Percentiles rank a stretch among this genome's conserved stretches.
Conservation (phyloP, 1,140 invertebrate genomes). For the Penaeus vannamei region DNA sequence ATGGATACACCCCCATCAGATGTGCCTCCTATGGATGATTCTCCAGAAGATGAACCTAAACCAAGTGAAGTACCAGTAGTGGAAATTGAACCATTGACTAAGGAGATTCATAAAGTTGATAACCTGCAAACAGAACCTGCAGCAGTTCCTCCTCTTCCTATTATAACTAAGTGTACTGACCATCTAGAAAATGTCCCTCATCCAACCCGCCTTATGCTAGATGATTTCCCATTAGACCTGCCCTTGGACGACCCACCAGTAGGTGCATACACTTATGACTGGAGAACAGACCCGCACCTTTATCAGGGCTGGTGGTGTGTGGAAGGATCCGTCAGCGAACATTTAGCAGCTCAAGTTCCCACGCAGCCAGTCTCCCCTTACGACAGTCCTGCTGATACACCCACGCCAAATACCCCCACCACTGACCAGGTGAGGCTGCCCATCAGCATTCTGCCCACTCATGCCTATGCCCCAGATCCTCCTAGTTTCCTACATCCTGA, state of each 20-base stretch:
- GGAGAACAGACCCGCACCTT: constrained; percentile 62
- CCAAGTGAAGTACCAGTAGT: too few relatives aligned
- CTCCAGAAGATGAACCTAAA: not conserved
- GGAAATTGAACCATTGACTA: too few relatives aligned
- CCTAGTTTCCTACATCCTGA: constrained; percentile 43
- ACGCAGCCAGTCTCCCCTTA: constrained; percentile 66
- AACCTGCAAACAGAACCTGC: constrained; percentile 17
- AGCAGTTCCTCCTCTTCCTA: not conserved
- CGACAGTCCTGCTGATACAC: constrained; percentile 64
- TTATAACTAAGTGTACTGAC: constrained; percentile 1
- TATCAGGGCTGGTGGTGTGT: constrained; percentile 66
- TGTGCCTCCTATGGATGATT: constrained; percentile 38
- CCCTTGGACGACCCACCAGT: constrained; percentile 42
- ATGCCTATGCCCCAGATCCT: constrained; percentile 44
- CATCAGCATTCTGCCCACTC: constrained; percentile 34
- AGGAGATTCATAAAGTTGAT: too few relatives aligned
- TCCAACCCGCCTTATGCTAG: constrained; percentile 42
- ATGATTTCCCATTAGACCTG: constrained; percentile 22
- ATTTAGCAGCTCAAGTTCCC: constrained; percentile 65
- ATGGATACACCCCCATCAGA: constrained; percentile 59
- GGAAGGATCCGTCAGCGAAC: constrained; percentile 59
- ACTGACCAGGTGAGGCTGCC: constrained; percentile 59
- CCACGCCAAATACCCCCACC: constrained; percentile 43
- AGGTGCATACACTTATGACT: constrained; percentile 55
- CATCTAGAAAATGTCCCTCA: constrained; percentile 20